phyloP scores from a whole-genome alignment of 2,888 invertebrate species.

The Trichogramma dendrolimi region DNA sequence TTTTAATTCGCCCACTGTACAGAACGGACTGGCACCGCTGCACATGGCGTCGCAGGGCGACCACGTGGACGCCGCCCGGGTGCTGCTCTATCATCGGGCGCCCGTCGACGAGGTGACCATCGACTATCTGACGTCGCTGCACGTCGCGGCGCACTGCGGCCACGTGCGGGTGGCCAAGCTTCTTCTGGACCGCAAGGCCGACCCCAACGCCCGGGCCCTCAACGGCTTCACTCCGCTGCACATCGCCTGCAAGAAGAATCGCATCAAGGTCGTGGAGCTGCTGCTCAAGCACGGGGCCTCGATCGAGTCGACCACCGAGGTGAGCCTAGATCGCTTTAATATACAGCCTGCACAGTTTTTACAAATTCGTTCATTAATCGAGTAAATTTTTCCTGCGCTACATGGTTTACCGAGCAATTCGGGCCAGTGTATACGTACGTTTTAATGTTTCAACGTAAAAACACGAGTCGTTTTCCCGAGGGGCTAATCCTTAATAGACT shows the following conservation, averaged over 20 bases:
- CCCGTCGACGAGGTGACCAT: conserved; percentile 99
- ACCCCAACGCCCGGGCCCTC: conserved; percentile 90
- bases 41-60: conserved; percentile 99
- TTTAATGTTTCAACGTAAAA: no score
- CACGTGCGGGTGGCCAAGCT: conserved; percentile 91
- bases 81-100: conserved; percentile 86
- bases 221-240: conserved; percentile 98
- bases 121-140: conserved; percentile 94
- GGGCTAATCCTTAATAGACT: no score
- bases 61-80: conserved; percentile 92
- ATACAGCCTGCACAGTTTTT: background rate
- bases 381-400: background rate
- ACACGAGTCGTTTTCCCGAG: no score
- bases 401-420: no score
- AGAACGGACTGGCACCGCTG: conserved; percentile 90
- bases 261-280: conserved; percentile 92
- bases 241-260: conserved; percentile 98
- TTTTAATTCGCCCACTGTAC: conserved; percentile 20
- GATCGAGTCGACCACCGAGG: conserved; percentile 70
- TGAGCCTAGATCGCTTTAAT: conserved; percentile 37
- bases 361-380: background rate
- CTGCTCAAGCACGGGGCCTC: conserved; percentile 90
- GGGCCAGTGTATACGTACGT: no score
- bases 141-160: conserved; percentile 92
- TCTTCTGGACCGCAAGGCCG: conserved; percentile 89